phyloP scores from a whole-genome alignment of 1,140 invertebrate genomes.

The Pygmarrhopalites habei region DNA sequence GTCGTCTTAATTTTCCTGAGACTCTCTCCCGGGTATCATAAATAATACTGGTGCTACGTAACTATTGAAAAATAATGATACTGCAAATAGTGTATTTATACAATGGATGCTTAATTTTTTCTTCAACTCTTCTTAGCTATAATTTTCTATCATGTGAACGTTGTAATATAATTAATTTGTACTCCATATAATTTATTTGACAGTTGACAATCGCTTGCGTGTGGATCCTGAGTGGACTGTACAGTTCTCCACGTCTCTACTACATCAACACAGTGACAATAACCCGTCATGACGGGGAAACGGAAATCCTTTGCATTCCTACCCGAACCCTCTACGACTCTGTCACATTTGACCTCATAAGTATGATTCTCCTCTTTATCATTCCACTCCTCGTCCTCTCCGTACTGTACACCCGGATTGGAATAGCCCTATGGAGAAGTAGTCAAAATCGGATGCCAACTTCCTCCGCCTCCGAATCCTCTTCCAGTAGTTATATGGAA shows the following conservation, averaged over 20 bases:
- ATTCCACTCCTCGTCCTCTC: constrained; percentile 65
- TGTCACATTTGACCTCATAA: constrained; percentile 64
- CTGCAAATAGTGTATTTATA: background rate
- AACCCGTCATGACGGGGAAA: constrained; percentile 49
- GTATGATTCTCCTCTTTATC: constrained; percentile 66
- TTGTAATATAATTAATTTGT: background rate
- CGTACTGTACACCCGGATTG: constrained; percentile 63
- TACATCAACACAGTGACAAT: constrained; percentile 62
- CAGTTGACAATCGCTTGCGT: constrained; percentile 64
- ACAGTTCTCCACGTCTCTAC: constrained; percentile 66
- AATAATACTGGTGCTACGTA: too few relatives aligned
- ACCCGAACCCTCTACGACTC: constrained; percentile 67
- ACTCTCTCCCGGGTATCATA: too few relatives aligned
- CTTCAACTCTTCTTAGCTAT: background rate
- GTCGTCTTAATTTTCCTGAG: too few relatives aligned
- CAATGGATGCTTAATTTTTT: background rate
- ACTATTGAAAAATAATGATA: too few relatives aligned
- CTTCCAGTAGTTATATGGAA: constrained; percentile 18
- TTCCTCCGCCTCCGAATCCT: constrained; percentile 36
- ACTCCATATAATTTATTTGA: constrained; percentile 4
- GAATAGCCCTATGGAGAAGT: constrained; percentile 63
- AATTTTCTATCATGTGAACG: background rate
- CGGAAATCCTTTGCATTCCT: constrained; percentile 64
- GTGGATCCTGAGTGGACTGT: constrained; percentile 66
- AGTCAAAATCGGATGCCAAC: constrained; percentile 46